Base-by-base conservation (phyloP, 92 coral and sea anemone genomes). In the Epizoanthus ramosus region DNA sequence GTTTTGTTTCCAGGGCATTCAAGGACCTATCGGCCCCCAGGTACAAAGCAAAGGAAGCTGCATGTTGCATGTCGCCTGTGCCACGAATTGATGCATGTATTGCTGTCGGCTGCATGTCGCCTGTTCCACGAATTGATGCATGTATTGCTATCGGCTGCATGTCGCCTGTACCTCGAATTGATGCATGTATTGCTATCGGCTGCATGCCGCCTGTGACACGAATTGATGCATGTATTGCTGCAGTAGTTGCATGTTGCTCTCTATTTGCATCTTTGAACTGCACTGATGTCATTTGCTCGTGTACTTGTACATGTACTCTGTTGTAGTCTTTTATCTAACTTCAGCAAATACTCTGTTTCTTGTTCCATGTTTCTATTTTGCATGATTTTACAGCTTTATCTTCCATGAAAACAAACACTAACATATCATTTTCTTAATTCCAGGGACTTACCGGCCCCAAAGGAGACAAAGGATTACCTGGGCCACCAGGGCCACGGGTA, bases 21-120 rank as follows among this genome's bases (percentile, higher is more conserved):
- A 84, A 88, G 95, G 95, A 83, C 89, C 95, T 0, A 92, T 90
- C 28, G 95, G 95, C 79, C 95, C 95, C 24, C 95, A 92, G 95
- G 95, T 94, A 43, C 88, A 87, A 21, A 91, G 63, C 70, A 21
- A 41, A 47, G 82, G 71, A 77, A 3, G 71, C 82, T 77, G 81
- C 81, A 76, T 76, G 70, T 33, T 76, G 71, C 82, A 77, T 63
- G 82, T 52, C 28, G 39, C 60, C 71, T 47, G 70, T 39, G 43
- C 82, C 63, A 77, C 22, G 57, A 77, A 77, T 52, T 77, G 71
- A 77, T 77, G 82, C 82, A 77, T 77, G 82, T 37, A 37, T 37
- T 37, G 70, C 81, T 76, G 80, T 67, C 35, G 58, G 68, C 24
- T 75, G 69, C 82, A 77, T 25, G 43, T 37, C 4, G 31, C 57